These are phyloP conservation scores for Oryzias sinensis DNA, from an alignment of 2,797 vertebrate species.

Conservation along the genomic window DNA sequence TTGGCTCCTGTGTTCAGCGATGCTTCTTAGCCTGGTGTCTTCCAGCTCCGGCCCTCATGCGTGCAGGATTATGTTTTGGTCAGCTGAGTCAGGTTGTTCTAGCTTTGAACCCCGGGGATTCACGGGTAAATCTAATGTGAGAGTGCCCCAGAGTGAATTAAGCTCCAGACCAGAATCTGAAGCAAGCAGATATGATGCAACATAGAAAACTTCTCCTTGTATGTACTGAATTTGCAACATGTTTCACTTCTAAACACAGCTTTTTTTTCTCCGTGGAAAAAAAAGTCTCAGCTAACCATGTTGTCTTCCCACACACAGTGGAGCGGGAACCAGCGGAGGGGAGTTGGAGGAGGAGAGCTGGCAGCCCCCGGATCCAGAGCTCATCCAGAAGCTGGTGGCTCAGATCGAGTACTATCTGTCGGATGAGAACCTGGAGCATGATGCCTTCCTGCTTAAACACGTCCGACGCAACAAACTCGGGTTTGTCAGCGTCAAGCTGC, in stretches of 20 bases:
- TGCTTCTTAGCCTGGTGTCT: slow-evolving; percentile 29
- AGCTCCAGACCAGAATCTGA: too few relatives aligned
- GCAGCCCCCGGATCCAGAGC: slow-evolving; percentile 88
- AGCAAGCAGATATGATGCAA: too few relatives aligned
- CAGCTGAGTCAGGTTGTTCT: too few relatives aligned
- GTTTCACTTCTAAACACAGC: slow-evolving; percentile 12
- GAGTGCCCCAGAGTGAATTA: too few relatives aligned
- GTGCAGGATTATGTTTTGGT: too few relatives aligned
- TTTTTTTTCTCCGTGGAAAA: slow-evolving; percentile 2
- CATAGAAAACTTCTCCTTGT: too few relatives aligned
- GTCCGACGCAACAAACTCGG: slow-evolving; percentile 95
- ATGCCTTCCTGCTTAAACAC: slow-evolving; percentile 95
- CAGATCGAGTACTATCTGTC: slow-evolving; percentile 98
- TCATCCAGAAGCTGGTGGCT: slow-evolving; percentile 87
- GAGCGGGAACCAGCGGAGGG: slow-evolving; percentile 83
- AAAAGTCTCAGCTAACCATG: slow-evolving; percentile 20
- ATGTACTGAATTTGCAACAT: slow-evolving; percentile 32
- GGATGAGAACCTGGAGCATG: slow-evolving; percentile 95
- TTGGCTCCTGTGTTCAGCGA: slow-evolving; percentile 36
- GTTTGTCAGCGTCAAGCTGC: slow-evolving; percentile 95
- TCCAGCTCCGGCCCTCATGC: slow-evolving; percentile 2
- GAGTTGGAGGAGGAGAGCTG: slow-evolving; percentile 92
- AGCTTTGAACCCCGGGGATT: too few relatives aligned
- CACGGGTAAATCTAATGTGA: too few relatives aligned
- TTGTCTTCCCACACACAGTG: slow-evolving; percentile 70